These are phyloP conservation scores for Xenopus petersii DNA, from an alignment of 2,797 vertebrate species.

Conservation along the genomic window DNA sequence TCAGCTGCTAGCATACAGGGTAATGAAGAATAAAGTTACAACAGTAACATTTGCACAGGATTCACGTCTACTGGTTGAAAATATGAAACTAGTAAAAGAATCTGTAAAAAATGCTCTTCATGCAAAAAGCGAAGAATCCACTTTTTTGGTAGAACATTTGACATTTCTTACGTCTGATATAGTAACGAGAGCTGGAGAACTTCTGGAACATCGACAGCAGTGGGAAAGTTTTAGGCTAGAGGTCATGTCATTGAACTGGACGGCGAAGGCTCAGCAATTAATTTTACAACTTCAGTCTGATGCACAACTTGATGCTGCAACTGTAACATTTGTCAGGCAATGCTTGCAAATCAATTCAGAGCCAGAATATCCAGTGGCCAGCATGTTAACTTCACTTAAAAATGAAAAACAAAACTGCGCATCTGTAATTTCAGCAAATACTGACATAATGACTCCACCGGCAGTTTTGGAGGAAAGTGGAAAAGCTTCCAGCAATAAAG, in stretches of 20 bases:
- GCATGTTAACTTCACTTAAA: not conserved
- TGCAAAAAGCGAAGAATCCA: conserved; percentile 60
- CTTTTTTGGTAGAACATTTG: conserved; percentile 73
- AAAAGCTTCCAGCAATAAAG: not conserved
- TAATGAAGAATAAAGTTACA: conserved; percentile 42
- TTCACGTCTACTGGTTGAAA: conserved; percentile 60
- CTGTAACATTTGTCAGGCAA: conserved; percentile 61
- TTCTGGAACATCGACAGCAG: conserved; percentile 55
- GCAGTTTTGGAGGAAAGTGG: not conserved
- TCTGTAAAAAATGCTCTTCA: conserved; percentile 61
- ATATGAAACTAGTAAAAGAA: conserved; percentile 65
- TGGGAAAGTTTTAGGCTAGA: conserved; percentile 65
- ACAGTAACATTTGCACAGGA: conserved; percentile 65
- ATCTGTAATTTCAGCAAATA: not conserved
- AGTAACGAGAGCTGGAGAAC: conserved; percentile 58
- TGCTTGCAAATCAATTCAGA: conserved; percentile 61
- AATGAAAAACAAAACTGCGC: not conserved
- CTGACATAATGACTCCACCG: not conserved
- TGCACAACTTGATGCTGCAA: conserved; percentile 58
- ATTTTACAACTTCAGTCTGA: conserved; percentile 67
- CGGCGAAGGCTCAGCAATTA: conserved; percentile 78
- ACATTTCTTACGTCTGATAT: conserved; percentile 75
- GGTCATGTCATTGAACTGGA: conserved; percentile 77
- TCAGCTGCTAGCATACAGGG: conserved; percentile 28
- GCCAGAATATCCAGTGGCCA: not conserved